Evolutionary conservation across 2,113 vertebrate genomes (phyloP), one percentile per base, ranked within the genome.

Genomic region (Gorsachius goisagi): DNA sequence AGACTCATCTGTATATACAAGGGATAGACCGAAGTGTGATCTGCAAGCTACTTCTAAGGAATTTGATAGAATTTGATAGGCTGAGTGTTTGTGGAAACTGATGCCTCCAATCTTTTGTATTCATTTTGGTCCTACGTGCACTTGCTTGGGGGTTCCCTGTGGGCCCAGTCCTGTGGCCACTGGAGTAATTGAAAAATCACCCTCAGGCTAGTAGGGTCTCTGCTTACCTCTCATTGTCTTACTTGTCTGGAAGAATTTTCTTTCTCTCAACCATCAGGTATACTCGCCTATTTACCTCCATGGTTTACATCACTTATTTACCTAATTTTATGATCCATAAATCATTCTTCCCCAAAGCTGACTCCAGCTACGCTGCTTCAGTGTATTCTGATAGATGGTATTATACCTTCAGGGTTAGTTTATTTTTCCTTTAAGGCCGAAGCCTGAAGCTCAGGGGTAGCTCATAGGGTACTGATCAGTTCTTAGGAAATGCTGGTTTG

Each of bases 1-100:
- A 53, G 14, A 7, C 27, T 16, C 2, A 21, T 15, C 0, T 12
- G 6, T 20, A 33, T 16, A 27, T 32, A 30, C 4, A 2, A 30
- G 28, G 35, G 21, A 20, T 21, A 18, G 2, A 20, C 24, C 9
- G 16, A 71, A 12, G 12, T 13, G 11, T 23, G 41, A 18, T 49
- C 44, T 80, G 52, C 27, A 35, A 58, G 20, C 15, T 26, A 1
- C 13, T 84, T n/a, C 1, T 32, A 13, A 44, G 67, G 81, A 71
- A 45, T 50, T 18, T 33, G 23, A 16, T 11, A 35, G 30, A 41
- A 14, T 18, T 27, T 88, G 30, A n/a, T n/a, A n/a, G n/a, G 1
- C 58, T 49, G 24, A 28, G 6, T 12, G 9, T 58, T 47, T 74
- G 15, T 66, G 52, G 15, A 47, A 88, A 28, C 8, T 39, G 50